These are phyloP conservation scores for Bombylius major DNA, from an alignment of 2,888 invertebrate genomes.

Conservation along the genomic window DNA sequence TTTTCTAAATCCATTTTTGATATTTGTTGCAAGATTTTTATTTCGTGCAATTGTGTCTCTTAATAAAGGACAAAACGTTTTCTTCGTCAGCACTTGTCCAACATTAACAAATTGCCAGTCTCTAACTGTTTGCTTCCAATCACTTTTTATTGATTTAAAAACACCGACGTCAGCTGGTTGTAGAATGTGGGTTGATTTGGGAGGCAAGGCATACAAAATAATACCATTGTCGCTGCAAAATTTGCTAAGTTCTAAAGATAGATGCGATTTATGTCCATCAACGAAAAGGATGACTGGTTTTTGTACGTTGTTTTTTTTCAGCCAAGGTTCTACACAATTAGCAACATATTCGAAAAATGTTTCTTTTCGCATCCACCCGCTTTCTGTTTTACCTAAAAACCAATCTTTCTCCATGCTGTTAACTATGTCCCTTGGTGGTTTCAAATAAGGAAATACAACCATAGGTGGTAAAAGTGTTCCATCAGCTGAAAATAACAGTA, in stretches of 20 bases:
- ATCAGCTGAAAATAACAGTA: slow-evolving; percentile 8
- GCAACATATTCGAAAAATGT: slow-evolving; percentile 11
- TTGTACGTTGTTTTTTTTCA: slow-evolving; percentile 7
- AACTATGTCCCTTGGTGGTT: slow-evolving; percentile 7
- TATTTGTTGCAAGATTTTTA: slow-evolving; percentile 1
- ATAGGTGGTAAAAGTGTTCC: slow-evolving; percentile 4
- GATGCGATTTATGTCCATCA: slow-evolving; percentile 8
- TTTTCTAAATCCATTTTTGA: slow-evolving; percentile 8
- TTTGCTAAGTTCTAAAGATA: slow-evolving; percentile 4
- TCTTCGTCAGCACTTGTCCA: slow-evolving; percentile 6
- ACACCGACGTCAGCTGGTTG: slow-evolving; percentile 13
- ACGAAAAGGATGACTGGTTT: slow-evolving; percentile 8
- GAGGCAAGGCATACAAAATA: slow-evolving; percentile 8
- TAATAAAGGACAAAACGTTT: slow-evolving; percentile 7
- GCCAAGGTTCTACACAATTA: slow-evolving; percentile 9
- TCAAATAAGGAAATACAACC: slow-evolving; percentile 9
- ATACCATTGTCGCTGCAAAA: slow-evolving; percentile 3
- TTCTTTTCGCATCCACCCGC: slow-evolving; percentile 11
- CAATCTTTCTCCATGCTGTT: slow-evolving; percentile 8
- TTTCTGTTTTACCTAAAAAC: slow-evolving; percentile 4
- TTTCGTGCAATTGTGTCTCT: slow-evolving; percentile 2
- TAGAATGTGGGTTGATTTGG: slow-evolving; percentile 14
- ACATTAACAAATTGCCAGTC: slow-evolving; percentile 7
- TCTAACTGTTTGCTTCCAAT: slow-evolving; percentile 13
- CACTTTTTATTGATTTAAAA: slow-evolving; percentile 12